Base-by-base conservation (phyloP, 2,888 invertebrate genomes). In the Drosophila mimetica region DNA sequence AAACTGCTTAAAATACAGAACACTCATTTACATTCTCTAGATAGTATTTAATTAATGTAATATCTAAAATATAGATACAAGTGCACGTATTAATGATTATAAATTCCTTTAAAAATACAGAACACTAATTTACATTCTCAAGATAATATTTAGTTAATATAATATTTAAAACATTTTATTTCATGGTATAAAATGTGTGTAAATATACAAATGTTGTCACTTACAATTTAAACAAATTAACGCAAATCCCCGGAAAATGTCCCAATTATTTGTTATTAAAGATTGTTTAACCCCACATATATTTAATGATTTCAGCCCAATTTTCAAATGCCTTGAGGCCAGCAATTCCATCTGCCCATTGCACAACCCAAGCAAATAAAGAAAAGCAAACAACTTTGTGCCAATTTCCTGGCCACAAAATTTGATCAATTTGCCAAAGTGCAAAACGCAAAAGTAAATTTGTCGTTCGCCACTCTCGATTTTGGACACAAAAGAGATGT, bases 311-410 rank as follows among this genome's bases (percentile, higher is more conserved):
- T 58, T 50, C 11, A 50, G 34, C 25, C 37, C 69, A 67, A 67
- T 67, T 67, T 66, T 47, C 30, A 30, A 53, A 18, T 47, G 46
- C 69, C 47, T 61, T 44, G 36, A 30, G 60, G 46, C 9, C 36
- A 4, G 42, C 14, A 59, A 59, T 59, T 25, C 11, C 34, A 18
- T 28, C 34, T 36, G 30, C 32, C n/a, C 28, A 71, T 70, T 70
- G 71, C 71, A 60, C 71, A 71, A 70, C 28, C 11, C 46, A 13
- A 61, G 22, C 47, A 34, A 22, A 30, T 46, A 22, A 54, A 67
- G 55, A 53, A 73, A 59, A 46, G 37, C 42, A 41, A 76, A 77
- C 61, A 74, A 65, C 57, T 77, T 50, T 75, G 67, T 50, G 53
- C 84, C 66, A 52, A 60, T 61, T 73, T 67, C 34, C 46, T 50